phyloP scores from a whole-genome alignment of 2,888 invertebrate species.

The Pseudoips prasinana region DNA sequence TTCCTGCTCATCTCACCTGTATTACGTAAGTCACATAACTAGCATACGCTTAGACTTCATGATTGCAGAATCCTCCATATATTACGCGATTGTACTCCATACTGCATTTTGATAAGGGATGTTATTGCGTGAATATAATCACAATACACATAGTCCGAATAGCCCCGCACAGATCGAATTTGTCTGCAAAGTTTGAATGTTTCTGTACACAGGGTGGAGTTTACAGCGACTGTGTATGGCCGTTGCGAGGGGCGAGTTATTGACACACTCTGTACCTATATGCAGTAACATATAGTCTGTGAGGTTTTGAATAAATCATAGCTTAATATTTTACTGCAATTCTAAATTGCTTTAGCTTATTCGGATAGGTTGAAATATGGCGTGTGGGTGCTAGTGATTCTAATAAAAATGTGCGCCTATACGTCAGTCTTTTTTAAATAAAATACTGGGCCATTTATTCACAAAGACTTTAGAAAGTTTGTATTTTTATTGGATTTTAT shows the following conservation, averaged over 20 bases:
- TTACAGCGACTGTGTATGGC: slow-evolving; percentile 52
- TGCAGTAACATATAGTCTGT: slow-evolving; percentile 6
- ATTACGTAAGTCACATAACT: slow-evolving; percentile 16
- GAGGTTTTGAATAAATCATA: too few species aligned
- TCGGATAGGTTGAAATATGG: too few species aligned
- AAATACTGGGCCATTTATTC: too few species aligned
- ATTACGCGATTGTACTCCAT: slow-evolving; percentile 32
- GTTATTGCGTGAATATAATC: slow-evolving; percentile 37
- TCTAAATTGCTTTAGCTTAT: too few species aligned
- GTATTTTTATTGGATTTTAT: too few species aligned
- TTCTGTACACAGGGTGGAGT: slow-evolving; percentile 59
- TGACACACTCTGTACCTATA: slow-evolving; percentile 34
- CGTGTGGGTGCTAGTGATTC: too few species aligned
- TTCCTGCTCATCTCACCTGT: too few species aligned
- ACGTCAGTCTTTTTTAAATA: too few species aligned
- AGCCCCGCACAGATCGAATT: slow-evolving; percentile 69
- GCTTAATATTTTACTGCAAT: too few species aligned
- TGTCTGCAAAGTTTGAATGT: slow-evolving; percentile 81
- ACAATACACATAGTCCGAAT: slow-evolving; percentile 57
- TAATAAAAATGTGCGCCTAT: too few species aligned
- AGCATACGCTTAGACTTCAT: slow-evolving; percentile 32
- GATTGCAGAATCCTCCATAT: slow-evolving; percentile 23
- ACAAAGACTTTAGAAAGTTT: too few species aligned
- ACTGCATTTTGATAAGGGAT: slow-evolving; percentile 32
- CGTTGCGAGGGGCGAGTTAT: slow-evolving; percentile 46